These are phyloP conservation scores for Gambusia affinis DNA, from an alignment of 2,113 vertebrate genomes.

Conservation along the genomic window DNA sequence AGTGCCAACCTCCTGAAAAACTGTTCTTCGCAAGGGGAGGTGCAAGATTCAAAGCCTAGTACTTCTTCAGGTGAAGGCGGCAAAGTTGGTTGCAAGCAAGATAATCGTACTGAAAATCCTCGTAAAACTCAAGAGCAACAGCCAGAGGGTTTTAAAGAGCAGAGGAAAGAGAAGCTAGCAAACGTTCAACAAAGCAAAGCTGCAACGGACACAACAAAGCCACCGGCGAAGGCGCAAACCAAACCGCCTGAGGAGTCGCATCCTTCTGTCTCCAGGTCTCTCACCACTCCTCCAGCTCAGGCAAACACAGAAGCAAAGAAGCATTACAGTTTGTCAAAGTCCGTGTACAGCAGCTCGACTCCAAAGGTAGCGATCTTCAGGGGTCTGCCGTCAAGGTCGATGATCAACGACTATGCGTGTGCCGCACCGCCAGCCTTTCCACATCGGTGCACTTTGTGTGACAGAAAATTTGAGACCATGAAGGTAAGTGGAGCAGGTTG, in stretches of 20 bases:
- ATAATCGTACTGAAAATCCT: neutral
- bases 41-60: neutral
- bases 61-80: neutral
- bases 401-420: neutral
- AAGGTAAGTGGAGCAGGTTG: neutral
- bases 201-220: neutral
- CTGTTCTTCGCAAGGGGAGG: neutral
- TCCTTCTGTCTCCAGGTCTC: neutral
- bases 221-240: neutral
- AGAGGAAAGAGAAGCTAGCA: neutral
- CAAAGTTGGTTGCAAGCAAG: neutral
- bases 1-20: neutral
- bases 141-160: neutral
- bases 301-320: neutral
- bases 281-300: neutral
- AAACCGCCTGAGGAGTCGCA: neutral
- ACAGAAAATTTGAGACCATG: neutral
- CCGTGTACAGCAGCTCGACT: neutral
- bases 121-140: neutral
- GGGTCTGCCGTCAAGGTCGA: neutral
- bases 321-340: neutral
- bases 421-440: neutral
- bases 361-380: too few species aligned
- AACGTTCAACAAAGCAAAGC: neutral
- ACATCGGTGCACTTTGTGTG: conserved; percentile 2